Evolutionary conservation across 1,140 invertebrate genomes (phyloP), one percentile per base, ranked within the genome.

Genomic region (Listronotus bonariensis): DNA sequence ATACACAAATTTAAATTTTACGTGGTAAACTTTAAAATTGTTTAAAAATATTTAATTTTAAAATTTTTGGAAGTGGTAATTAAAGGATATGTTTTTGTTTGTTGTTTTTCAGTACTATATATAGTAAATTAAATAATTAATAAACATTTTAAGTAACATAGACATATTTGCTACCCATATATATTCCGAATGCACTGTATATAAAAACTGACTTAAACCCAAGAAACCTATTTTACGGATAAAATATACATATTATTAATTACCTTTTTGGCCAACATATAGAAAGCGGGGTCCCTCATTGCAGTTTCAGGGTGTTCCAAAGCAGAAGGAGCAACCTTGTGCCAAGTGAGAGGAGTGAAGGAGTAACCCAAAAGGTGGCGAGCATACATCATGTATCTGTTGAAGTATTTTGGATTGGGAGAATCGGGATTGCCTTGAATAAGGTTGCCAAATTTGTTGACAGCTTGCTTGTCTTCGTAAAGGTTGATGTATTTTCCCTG

Each of bases 231-330:
- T n/a, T n/a, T n/a, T n/a, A n/a, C n/a, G n/a, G n/a, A n/a, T n/a
- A n/a, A n/a, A n/a, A n/a, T n/a, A n/a, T n/a, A n/a, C n/a, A n/a
- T n/a, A n/a, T n/a, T n/a, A n/a, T n/a, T n/a, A n/a, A n/a, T n/a
- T n/a, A n/a, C 79, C 66, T 82, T 82, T 70, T 86, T 83, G 73
- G 80, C 79, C 68, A 88, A 77, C 57, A 80, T 81, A 80, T 86
- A 89, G 82, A 85, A 87, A 55, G 85, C 79, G 7, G 88, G 88
- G 76, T 89, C 88, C 49, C 88, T 83, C 55, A 87, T 70, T 68
- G 85, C 82, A 14, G 88, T 88, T 63, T 82, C 80, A 49, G 74
- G 81, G 67, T 83, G 80, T 54, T 84, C 77, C 49, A 84, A 67
- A 6, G 77, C 75, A 11, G 73, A 73, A 11, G 76, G 76, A 12